These are phyloP conservation scores for Cheilosia scutellata DNA, from an alignment of 2,888 invertebrate species.

Conservation along the genomic window DNA sequence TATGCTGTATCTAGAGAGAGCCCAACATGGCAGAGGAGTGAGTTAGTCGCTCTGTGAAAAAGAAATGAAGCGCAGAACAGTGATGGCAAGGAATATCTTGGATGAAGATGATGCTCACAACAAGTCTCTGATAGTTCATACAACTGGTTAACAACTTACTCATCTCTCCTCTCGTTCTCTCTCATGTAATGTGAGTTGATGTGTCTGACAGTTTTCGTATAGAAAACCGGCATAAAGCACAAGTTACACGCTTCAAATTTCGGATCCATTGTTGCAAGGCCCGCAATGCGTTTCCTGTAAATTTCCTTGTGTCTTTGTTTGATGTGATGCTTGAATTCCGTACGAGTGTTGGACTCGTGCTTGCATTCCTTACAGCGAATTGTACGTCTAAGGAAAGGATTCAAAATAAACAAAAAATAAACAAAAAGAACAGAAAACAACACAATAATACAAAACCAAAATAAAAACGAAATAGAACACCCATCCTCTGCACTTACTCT, in stretches of 20 bases:
- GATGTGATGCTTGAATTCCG: constrained; percentile 72
- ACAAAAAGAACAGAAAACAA: constrained; percentile 2
- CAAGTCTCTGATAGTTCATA: background rate
- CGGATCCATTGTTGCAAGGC: constrained; percentile 61
- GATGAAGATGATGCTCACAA: constrained; percentile 5
- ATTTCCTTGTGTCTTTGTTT: constrained; percentile 67
- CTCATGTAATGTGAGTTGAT: constrained; percentile 73
- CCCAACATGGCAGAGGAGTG: constrained; percentile 40
- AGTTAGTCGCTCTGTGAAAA: constrained; percentile 14
- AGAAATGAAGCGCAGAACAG: constrained; percentile 10
- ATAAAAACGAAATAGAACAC: constrained; percentile 9
- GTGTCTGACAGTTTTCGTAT: constrained; percentile 69
- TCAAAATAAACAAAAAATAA: constrained; percentile 30
- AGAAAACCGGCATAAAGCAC: constrained; percentile 68
- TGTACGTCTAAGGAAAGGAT: constrained; percentile 54
- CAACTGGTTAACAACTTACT: constrained; percentile 64
- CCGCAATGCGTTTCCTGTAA: constrained; percentile 70
- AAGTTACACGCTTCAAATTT: constrained; percentile 69
- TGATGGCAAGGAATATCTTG: background rate
- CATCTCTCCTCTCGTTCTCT: constrained; percentile 69
- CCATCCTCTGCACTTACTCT: constrained; percentile 53
- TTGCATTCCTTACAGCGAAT: constrained; percentile 73
- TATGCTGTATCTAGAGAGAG: constrained; percentile 23
- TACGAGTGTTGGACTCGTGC: constrained; percentile 63
- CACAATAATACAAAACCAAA: constrained; percentile 18